Percentiles rank a stretch among this genome's conserved stretches.
phyloP scores from a whole-genome alignment of 2,797 vertebrate species.

The Esox lucius region DNA sequence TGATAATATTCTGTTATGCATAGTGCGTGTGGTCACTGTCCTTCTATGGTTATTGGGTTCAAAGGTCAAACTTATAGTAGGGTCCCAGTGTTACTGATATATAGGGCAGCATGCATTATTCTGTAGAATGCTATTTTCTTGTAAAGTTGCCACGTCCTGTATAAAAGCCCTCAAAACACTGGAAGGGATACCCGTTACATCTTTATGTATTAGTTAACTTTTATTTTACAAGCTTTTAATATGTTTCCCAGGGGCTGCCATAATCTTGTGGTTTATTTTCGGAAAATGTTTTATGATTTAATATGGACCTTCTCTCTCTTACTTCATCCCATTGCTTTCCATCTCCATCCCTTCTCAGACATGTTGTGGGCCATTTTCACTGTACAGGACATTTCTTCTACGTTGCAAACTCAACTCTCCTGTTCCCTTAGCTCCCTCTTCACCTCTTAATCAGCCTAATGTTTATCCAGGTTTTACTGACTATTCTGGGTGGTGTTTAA shows the following conservation, averaged over 20 bases:
- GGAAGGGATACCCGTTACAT: slow-evolving; percentile 74
- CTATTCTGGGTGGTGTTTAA: slow-evolving; percentile 17
- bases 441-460: slow-evolving; percentile 27
- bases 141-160: slow-evolving; percentile 71
- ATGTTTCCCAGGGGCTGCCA: slow-evolving; percentile 79
- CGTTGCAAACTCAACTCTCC: slow-evolving; percentile 54
- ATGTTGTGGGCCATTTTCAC: slow-evolving; percentile 23
- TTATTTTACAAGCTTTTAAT: slow-evolving; percentile 84
- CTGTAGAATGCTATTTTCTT: slow-evolving; percentile 57
- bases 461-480: slow-evolving; percentile 58
- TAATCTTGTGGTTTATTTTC: slow-evolving; percentile 82
- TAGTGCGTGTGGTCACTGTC: background rate
- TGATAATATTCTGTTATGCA: background rate
- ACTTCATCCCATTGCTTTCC: slow-evolving; percentile 40
- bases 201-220: slow-evolving; percentile 75
- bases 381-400: slow-evolving; percentile 39
- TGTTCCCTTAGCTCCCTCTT: slow-evolving; percentile 56
- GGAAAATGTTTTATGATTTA: slow-evolving; percentile 51
- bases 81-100: background rate
- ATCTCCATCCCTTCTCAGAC: slow-evolving; percentile 38
- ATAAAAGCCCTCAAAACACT: slow-evolving; percentile 62
- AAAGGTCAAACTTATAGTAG: slow-evolving; percentile 25
- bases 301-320: slow-evolving; percentile 40
- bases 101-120: slow-evolving; percentile 25
- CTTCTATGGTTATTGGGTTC: background rate